Conservation (phyloP, 2,797 vertebrate genomes). For the Clarias platycephalus region DNA sequence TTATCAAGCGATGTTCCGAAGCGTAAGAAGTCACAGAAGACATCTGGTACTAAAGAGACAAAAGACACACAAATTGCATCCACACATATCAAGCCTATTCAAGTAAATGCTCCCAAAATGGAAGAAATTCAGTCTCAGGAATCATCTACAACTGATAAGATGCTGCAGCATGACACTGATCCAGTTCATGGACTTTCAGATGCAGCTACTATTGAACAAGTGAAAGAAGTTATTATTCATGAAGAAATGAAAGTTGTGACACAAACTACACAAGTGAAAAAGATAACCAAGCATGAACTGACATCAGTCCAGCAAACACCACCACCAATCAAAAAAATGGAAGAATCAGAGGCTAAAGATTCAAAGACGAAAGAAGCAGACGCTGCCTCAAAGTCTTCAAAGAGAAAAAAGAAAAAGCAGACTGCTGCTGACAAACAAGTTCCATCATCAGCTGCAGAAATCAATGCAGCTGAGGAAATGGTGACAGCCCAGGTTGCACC, state of each 20-base stretch:
- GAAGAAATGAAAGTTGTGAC: conserved; percentile 60
- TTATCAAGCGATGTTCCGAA: conserved; percentile 41
- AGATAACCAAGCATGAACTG: conserved; percentile 49
- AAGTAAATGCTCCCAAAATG: conserved; percentile 17
- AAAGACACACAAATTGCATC: conserved; percentile 29
- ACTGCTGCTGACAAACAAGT: conserved; percentile 51
- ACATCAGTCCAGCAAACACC: conserved; percentile 29
- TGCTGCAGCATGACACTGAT: conserved; percentile 6
- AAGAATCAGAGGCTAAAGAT: conserved; percentile 52
- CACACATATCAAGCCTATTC: neutral
- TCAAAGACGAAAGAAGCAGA: conserved; percentile 49
- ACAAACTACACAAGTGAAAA: conserved; percentile 57
- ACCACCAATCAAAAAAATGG: conserved; percentile 39
- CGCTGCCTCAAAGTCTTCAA: conserved; percentile 63
- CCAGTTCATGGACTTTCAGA: conserved; percentile 12
- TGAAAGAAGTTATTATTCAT: conserved; percentile 45
- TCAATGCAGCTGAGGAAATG: conserved; percentile 53
- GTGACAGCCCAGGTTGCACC: conserved; percentile 40
- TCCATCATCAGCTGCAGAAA: conserved; percentile 51
- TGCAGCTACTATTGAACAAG: conserved; percentile 26
- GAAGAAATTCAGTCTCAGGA: conserved; percentile 13
- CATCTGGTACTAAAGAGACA: conserved; percentile 28
- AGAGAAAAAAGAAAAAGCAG: conserved; percentile 68
- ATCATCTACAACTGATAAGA: conserved; percentile 22
- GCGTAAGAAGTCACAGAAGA: conserved; percentile 50